Base-by-base conservation (phyloP, 1,140 invertebrate genomes). In the Lucilia cuprina region DNA sequence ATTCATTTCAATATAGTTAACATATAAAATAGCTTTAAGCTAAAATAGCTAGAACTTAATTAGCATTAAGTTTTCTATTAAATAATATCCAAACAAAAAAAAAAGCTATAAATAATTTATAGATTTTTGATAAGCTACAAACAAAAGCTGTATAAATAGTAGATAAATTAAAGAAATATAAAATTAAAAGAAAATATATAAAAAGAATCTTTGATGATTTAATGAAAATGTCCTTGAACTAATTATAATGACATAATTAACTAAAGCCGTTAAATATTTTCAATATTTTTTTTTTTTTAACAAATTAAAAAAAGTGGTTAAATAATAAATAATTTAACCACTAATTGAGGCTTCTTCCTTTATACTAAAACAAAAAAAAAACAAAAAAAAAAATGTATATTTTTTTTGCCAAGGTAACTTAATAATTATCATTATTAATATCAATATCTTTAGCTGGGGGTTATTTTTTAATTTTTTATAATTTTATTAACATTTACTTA, bases 211-310 rank as follows among this genome's bases (percentile, higher is more conserved):
- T 25, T 70, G 3, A 70, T 21, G 25, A 70, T 0, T 70, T 70
- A 70, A 70, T 9, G 17, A 21, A 70, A 19, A 70, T 50, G 77
- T 80, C 77, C 77, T 80, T 80, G 77, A 80, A 80, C 77, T 80
- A 80, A 80, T 80, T 80, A 80, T 80, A 50, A 50, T 49, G 77
- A 80, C 77, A 80, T 49, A 80, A 80, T 49, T 49, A 50, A 80
- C 25, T 25, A 21, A 55, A 2, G 12, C 50, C 2, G 4, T 17
- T 34, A 14, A 75, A n/a, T 19, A 41, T 35, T 30, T 30, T 30
- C 3, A 3, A 30, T 30, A 30, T 2, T 2, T 30, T 2, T 30
- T 30, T 30, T 30, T 30, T 30, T 30, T 30, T 30, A 30, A 30
- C 25, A 30, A 30, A 30, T 30, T 30, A 30, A 30, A 30, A 30